Evolutionary conservation across 2,113 vertebrate genomes (phyloP), one percentile per base, ranked within the genome.

Genomic region (Xenopus borealis): DNA sequence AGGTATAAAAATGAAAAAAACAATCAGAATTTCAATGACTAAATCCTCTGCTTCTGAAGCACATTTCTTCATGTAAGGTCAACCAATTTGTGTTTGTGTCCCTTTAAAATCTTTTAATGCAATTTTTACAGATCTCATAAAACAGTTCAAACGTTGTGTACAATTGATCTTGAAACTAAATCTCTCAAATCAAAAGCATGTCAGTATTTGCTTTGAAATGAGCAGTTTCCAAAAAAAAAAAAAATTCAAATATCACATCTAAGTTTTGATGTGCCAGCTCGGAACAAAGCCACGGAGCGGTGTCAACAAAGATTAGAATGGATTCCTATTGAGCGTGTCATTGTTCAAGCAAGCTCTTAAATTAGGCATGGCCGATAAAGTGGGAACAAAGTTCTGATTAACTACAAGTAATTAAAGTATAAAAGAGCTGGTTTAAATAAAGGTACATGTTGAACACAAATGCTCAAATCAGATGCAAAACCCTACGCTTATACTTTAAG

Each of bases 251-350:
- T 62, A 75, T 75, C 72, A 61, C 50, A 67, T 75, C 44, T 17
- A 30, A 61, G 44, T 40, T 19, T 18, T 62, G 72, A 50, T n/a
- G 57, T 68, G 65, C 72, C 72, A 75, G 17, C 40, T 27, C 40
- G 64, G 72, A 67, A 68, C 55, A 0, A n/a, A 30, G 72, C 72
- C 72, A 75, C 64, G 10, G 72, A 18, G 20, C 53, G 59, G 44
- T 50, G 61, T 75, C 65, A 68, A 75, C 72, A 75, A 20, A 69
- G 72, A 75, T 75, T 75, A 75, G 58, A 57, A 52, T 14, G 45
- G 57, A 75, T 62, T 47, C 57, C 65, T 33, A 68, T 61, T 50
- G 46, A 58, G 61, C 23, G 59, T 68, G 72, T 75, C 72, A 68
- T 57, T 66, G 17, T 57, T 46, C 72, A 66, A 68, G 46, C 40